A percentile compares a stretch with the other conserved stretches of the same genome.
Conservation (phyloP, 2,888 invertebrate species). For the Cataglyphis cursor region DNA sequence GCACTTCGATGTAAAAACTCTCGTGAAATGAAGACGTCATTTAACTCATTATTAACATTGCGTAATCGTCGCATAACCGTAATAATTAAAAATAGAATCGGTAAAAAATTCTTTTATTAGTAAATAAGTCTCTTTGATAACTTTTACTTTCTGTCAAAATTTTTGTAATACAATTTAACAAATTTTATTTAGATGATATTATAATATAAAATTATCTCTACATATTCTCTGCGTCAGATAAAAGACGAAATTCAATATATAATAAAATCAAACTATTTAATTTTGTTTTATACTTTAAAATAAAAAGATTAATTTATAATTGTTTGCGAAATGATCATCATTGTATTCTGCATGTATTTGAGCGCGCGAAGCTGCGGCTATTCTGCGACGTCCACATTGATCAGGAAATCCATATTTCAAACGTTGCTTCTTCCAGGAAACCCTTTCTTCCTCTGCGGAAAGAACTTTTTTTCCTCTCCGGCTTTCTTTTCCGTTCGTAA, state of each 20-base stretch:
- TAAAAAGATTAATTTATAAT: no score
- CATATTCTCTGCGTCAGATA: background rate
- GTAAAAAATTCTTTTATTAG: background rate
- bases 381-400: background rate
- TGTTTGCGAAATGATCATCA: background rate
- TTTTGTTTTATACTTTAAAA: background rate
- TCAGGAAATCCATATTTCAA: slow-evolving; percentile 1
- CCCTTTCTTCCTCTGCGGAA: background rate
- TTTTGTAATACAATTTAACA: background rate
- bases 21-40: slow-evolving; percentile 62
- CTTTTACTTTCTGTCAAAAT: background rate
- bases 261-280: background rate
- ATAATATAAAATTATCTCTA: background rate
- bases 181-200: background rate
- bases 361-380: background rate
- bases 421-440: background rate
- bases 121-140: background rate
- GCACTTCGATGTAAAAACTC: slow-evolving; percentile 51
- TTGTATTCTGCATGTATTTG: background rate
- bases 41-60: slow-evolving; percentile 26
- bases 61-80: slow-evolving; percentile 20
- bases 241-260: background rate
- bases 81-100: background rate
- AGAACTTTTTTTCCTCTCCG: background rate
- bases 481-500: slow-evolving; percentile 9